Conservation (phyloP, 2,888 invertebrate species). For the Hypomecis atomaria region DNA sequence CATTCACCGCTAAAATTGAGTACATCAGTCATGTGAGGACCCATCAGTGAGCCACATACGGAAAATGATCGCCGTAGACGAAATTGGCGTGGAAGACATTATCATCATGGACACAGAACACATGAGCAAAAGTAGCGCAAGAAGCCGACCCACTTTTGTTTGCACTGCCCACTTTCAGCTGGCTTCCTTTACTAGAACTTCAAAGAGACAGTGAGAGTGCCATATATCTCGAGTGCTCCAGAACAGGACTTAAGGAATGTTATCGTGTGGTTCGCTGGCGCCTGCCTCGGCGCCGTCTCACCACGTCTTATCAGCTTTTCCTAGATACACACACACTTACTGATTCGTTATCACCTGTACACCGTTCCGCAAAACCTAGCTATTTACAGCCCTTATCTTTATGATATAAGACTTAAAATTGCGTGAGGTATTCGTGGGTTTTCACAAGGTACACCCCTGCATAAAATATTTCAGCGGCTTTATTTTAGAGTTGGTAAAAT, state of each 20-base stretch:
- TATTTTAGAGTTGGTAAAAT: slow-evolving; percentile 8
- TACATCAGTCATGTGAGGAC: too few species aligned
- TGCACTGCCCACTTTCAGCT: too few species aligned
- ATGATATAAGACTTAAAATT: slow-evolving; percentile 17
- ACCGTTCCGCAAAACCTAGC: slow-evolving; percentile 17
- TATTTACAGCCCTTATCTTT: slow-evolving; percentile 20
- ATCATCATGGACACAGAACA: too few species aligned
- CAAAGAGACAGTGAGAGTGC: too few species aligned
- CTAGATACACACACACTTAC: slow-evolving; percentile 51
- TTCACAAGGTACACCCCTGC: slow-evolving; percentile 1
- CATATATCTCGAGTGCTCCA: too few species aligned
- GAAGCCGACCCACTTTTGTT: too few species aligned
- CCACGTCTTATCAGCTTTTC: slow-evolving; percentile 58
- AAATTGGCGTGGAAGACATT: too few species aligned
- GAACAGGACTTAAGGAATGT: slow-evolving; percentile 3
- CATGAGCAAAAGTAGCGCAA: too few species aligned
- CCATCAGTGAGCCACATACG: too few species aligned
- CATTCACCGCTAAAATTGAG: too few species aligned
- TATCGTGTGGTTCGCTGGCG: slow-evolving; percentile 48
- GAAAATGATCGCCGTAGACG: too few species aligned
- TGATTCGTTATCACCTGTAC: slow-evolving; percentile 46
- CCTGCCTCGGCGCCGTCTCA: slow-evolving; percentile 55
- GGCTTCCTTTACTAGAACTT: too few species aligned
- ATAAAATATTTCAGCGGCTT: not conserved
- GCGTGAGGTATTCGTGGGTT: slow-evolving; percentile 9